Percentiles rank a stretch among this genome's conserved stretches.
Conservation (phyloP, 2,797 vertebrate genomes). For the Sebastes aleutianus region DNA sequence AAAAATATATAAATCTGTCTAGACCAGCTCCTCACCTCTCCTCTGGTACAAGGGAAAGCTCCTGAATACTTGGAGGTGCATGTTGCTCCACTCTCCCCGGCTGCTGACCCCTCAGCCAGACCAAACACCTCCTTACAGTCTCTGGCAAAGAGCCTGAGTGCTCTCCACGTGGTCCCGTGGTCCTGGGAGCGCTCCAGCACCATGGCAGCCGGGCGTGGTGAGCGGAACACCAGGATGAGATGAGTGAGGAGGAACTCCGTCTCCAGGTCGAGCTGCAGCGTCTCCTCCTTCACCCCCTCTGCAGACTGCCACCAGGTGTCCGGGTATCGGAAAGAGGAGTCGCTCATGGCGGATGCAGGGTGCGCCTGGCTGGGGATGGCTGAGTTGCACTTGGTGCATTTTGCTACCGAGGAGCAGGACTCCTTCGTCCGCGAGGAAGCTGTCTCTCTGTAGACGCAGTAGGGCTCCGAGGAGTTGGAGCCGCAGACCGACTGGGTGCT, state of each 20-base stretch:
- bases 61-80: slow-evolving; percentile 95
- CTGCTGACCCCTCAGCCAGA: slow-evolving; percentile 78
- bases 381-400: slow-evolving; percentile 85
- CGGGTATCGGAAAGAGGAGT: slow-evolving; percentile 91
- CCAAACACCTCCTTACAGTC: slow-evolving; percentile 88
- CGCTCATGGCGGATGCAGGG: slow-evolving; percentile 89
- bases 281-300: slow-evolving; percentile 80
- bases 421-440: slow-evolving; percentile 34
- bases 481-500: slow-evolving; percentile 87
- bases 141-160: slow-evolving; percentile 87
- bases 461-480: slow-evolving; percentile 79
- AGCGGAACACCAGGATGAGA: slow-evolving; percentile 94
- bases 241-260: slow-evolving; percentile 93
- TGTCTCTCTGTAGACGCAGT: slow-evolving; percentile 77
- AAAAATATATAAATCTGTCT: not conserved
- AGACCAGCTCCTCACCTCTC: slow-evolving; percentile 88
- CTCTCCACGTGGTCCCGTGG: slow-evolving; percentile 87
- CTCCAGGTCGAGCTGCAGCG: slow-evolving; percentile 90
- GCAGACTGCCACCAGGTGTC: slow-evolving; percentile 96
- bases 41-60: slow-evolving; percentile 90
- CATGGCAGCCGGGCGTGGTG: slow-evolving; percentile 92
- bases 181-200: slow-evolving; percentile 93
- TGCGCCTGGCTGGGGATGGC: slow-evolving; percentile 81
- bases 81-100: slow-evolving; percentile 59
- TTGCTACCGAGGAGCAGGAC: slow-evolving; percentile 37